Conservation (phyloP, 2,113 vertebrate species). For the Labeo catla region DNA sequence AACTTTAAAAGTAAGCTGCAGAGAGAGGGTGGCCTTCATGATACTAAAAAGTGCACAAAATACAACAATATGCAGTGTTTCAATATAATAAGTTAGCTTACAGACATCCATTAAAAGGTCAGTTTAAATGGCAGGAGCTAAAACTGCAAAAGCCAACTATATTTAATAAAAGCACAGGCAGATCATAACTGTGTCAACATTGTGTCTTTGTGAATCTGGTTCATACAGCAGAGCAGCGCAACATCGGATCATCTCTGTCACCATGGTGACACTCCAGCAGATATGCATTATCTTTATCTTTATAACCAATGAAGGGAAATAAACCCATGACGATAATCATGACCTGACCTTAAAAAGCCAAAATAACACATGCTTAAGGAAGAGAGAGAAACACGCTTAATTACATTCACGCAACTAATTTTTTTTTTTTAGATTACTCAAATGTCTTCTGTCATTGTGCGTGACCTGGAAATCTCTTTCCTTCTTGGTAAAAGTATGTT, state of each 20-base stretch:
- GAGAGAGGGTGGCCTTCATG: not conserved
- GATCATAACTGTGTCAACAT: not conserved
- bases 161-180: not conserved
- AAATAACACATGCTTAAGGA: not conserved
- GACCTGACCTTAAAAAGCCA: not conserved
- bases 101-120: too few relatives aligned
- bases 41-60: too few relatives aligned
- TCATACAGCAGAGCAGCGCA: not conserved
- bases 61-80: too few relatives aligned
- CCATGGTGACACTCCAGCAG: constrained; percentile 20
- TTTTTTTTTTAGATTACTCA: not conserved
- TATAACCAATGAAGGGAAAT: not conserved
- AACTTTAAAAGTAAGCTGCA: not conserved
- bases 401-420: not conserved
- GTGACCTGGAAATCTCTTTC: not conserved
- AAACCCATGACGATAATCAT: not conserved
- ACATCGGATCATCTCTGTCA: constrained; percentile 31
- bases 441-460: not conserved
- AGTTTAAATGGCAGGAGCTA: not conserved
- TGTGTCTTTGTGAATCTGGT: constrained; percentile 13
- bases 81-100: too few relatives aligned
- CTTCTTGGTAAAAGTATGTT: not conserved
- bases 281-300: constrained; percentile 10
- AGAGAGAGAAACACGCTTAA: not conserved
- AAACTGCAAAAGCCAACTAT: not conserved